These are phyloP conservation scores for Pseudorasbora parva DNA, from an alignment of 2,113 vertebrate species.

Conservation along the genomic window DNA sequence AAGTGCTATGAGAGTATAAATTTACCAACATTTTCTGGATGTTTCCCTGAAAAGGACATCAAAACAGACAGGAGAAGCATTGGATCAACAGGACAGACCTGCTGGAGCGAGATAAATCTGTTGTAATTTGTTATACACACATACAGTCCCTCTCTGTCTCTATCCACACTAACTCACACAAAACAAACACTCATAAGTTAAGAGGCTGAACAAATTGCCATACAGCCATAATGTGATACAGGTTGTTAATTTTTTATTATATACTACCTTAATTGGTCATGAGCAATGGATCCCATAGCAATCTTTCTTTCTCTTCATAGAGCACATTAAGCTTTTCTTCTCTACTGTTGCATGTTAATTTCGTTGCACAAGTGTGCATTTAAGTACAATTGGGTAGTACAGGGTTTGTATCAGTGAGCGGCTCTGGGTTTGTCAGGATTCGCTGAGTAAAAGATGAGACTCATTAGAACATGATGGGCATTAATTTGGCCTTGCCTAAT, in stretches of 20 bases:
- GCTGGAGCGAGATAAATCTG: neutral
- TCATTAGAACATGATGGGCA: conserved; percentile 16
- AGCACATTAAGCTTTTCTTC: neutral
- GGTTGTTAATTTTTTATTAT: conserved; percentile 11
- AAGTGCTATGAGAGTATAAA: neutral
- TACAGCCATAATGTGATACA: neutral
- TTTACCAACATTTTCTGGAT: neutral
- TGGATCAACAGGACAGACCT: neutral
- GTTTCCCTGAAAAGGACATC: neutral
- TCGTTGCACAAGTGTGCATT: neutral
- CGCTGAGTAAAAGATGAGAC: neutral
- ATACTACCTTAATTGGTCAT: conserved; percentile 11
- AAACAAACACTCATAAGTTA: conserved; percentile 5
- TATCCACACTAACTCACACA: neutral
- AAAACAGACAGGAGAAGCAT: conserved; percentile 6
- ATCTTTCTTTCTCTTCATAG: neutral
- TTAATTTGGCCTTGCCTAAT: conserved; percentile 1
- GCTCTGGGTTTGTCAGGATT: neutral
- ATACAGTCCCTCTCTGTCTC: neutral
- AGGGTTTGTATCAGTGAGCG: neutral
- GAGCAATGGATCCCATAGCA: neutral
- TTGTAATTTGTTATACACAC: neutral
- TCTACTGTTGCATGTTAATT: conserved; percentile 6
- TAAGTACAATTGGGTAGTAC: neutral
- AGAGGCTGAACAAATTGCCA: conserved; percentile 2